phyloP scores from a whole-genome alignment of 2,113 vertebrate species.

The Rhineura floridana region DNA sequence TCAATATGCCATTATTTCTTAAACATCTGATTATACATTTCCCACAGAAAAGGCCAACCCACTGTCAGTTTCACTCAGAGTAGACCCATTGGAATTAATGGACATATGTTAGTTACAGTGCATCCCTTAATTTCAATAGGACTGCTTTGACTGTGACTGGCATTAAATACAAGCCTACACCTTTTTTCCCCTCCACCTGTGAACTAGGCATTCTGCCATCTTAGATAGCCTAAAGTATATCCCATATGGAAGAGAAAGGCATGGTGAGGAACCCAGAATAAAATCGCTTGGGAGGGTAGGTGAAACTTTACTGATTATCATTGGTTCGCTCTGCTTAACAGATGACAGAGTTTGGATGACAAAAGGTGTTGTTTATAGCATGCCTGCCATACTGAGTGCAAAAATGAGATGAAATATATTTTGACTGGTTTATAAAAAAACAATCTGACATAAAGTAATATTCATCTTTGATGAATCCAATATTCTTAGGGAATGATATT shows the following conservation, averaged over 20 bases:
- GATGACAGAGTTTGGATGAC: conserved; percentile 68
- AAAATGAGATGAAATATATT: conserved; percentile 94
- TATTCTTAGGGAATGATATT: conserved; percentile 99
- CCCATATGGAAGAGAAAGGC: conserved; percentile 38
- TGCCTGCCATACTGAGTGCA: conserved; percentile 70
- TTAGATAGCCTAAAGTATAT: conserved; percentile 59
- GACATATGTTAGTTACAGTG: too few species aligned
- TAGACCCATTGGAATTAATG: too few species aligned
- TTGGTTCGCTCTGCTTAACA: conserved; percentile 41
- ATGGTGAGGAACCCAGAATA: conserved; percentile 33
- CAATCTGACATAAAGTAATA: conserved; percentile 99
- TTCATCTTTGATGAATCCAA: conserved; percentile 99
- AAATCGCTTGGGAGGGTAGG: conserved; percentile 39
- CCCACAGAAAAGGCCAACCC: conserved; percentile 49
- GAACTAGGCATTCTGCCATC: conserved; percentile 51
- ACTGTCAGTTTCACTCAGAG: conserved; percentile 57
- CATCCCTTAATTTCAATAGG: too few species aligned
- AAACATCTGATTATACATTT: conserved; percentile 12
- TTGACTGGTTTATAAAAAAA: conserved; percentile 96
- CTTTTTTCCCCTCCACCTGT: conserved; percentile 53
- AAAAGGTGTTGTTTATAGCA: conserved; percentile 71
- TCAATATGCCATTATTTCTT: conserved; percentile 14
- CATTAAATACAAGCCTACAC: too few species aligned
- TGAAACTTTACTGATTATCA: conserved; percentile 40
- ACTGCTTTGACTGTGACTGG: too few species aligned